A percentile compares a stretch with the other conserved stretches of the same genome.
Evolutionary conservation across 2,113 vertebrate genomes (phyloP).

Genomic region (Pseudopipra pipra): DNA sequence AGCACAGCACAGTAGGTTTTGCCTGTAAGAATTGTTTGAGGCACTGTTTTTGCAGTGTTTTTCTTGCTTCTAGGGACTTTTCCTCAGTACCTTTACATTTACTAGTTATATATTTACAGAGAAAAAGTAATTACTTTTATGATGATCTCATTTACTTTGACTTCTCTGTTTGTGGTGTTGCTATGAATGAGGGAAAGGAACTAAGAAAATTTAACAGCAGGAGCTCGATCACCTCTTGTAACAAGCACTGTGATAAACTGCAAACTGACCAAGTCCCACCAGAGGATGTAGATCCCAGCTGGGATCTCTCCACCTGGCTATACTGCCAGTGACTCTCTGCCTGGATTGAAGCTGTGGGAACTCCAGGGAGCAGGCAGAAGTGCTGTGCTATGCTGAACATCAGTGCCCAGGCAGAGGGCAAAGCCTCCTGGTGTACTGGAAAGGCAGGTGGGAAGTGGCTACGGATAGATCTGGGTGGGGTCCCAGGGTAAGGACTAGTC

Average conservation of each 20-base stretch:
- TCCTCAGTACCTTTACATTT: neutral
- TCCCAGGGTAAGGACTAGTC: neutral
- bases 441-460: neutral
- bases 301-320: neutral
- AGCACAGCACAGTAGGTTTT: accelerated
- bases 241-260: neutral
- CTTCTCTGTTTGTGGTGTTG: neutral
- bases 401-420: neutral
- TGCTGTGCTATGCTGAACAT: neutral
- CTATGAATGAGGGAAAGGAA: neutral
- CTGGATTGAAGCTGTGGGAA: neutral
- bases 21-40: neutral
- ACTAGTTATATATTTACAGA: neutral
- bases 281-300: neutral
- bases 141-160: neutral
- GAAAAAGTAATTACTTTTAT: neutral
- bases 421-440: neutral
- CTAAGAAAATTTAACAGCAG: neutral
- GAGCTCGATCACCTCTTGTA: neutral
- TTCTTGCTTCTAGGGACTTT: neutral
- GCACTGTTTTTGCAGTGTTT: accelerated
- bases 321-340: neutral
- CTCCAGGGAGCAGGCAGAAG: neutral
- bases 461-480: neutral
- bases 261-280: neutral